A percentile compares a stretch with the other conserved stretches of the same genome.
Evolutionary conservation across 2,797 vertebrate species (phyloP).

Genomic region (Gallinago solitaria): DNA sequence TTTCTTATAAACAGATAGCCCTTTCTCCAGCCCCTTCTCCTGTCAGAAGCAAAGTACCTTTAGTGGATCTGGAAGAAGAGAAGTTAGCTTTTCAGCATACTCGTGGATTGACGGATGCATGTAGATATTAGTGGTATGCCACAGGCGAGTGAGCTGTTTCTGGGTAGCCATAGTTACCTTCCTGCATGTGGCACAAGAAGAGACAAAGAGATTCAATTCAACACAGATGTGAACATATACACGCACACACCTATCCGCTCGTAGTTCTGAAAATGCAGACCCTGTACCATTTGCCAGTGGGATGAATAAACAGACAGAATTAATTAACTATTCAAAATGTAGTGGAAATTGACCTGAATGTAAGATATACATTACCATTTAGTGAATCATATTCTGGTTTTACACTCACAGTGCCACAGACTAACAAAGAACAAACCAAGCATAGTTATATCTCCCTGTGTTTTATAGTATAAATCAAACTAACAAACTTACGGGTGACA

Average conservation of each 20-base stretch:
- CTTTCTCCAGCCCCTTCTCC: background rate
- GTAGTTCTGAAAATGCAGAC: background rate
- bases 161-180: slow-evolving; percentile 85
- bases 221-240: background rate
- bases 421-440: background rate
- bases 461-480: background rate
- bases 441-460: background rate
- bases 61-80: slow-evolving; percentile 88
- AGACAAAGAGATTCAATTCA: background rate
- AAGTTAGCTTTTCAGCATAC: slow-evolving; percentile 88
- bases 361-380: background rate
- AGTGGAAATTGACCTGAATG: background rate
- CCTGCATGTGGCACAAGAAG: slow-evolving; percentile 68
- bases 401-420: background rate
- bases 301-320: background rate
- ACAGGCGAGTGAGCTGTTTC: slow-evolving; percentile 85
- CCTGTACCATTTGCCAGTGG: background rate
- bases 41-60: slow-evolving; percentile 81
- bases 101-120: slow-evolving; percentile 84
- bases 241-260: background rate
- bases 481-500: slow-evolving; percentile 90
- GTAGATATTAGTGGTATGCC: slow-evolving; percentile 90
- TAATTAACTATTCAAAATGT: background rate
- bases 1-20: background rate
- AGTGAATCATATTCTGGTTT: background rate